Conservation (phyloP, 2,797 vertebrate genomes). For the Helostoma temminkii region DNA sequence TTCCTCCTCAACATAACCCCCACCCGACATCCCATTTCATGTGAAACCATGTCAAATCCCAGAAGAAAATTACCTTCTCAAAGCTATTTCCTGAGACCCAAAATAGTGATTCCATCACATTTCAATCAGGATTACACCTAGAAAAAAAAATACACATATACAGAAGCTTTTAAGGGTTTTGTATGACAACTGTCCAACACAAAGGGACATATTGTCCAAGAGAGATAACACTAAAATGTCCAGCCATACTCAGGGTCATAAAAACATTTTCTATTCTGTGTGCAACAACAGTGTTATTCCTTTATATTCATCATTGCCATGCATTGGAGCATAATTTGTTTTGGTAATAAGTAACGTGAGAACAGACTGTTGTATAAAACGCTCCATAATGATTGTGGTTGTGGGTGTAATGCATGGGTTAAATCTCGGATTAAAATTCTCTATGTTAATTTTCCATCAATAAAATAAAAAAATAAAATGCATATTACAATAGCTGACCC, state of each 20-base stretch:
- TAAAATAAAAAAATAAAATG: too few relatives aligned
- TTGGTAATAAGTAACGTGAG: too few relatives aligned
- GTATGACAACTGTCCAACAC: constrained; percentile 12
- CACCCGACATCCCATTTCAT: constrained; percentile 18
- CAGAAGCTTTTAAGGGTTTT: background rate
- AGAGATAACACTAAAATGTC: constrained; percentile 6
- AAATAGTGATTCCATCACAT: constrained; percentile 7
- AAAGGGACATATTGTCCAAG: constrained; percentile 3
- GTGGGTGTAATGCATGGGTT: background rate
- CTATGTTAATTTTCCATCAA: too few relatives aligned
- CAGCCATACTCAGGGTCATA: constrained; percentile 14
- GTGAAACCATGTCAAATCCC: constrained; percentile 29
- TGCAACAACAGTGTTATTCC: background rate
- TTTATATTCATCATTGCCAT: too few relatives aligned
- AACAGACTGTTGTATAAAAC: background rate
- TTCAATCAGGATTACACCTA: constrained; percentile 23
- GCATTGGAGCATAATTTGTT: background rate
- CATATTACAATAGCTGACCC: too few relatives aligned
- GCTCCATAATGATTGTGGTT: background rate
- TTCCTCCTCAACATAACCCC: constrained; percentile 14
- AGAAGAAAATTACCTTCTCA: constrained; percentile 38
- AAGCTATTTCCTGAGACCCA: constrained; percentile 34
- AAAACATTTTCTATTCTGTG: constrained; percentile 6
- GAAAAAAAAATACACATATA: background rate
- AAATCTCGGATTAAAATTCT: background rate